phyloP scores from a whole-genome alignment of 2,797 vertebrate genomes.

The Gobio occitaniae region DNA sequence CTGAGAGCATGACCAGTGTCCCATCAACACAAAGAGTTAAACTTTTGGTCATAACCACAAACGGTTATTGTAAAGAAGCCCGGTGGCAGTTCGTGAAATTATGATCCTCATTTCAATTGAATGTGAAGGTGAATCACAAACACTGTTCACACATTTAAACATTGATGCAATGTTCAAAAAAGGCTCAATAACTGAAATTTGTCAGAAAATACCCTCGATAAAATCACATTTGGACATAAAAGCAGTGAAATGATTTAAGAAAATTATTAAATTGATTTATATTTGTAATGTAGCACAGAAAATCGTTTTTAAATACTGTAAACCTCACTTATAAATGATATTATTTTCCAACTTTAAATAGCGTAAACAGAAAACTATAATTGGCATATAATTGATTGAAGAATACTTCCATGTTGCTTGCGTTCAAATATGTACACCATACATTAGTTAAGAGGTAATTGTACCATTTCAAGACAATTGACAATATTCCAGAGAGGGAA shows the following conservation, averaged over 20 bases:
- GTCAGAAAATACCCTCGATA: not conserved
- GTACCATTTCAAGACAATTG: not conserved
- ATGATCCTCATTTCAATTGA: conserved; percentile 31
- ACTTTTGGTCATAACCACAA: conserved; percentile 54
- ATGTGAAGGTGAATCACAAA: not conserved
- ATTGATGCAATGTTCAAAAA: not conserved
- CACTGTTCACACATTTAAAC: not conserved
- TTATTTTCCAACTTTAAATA: not conserved
- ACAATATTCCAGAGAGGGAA: conserved; percentile 10
- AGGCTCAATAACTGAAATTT: not conserved
- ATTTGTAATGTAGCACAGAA: not conserved
- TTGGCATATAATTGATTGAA: not conserved
- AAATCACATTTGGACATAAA: not conserved
- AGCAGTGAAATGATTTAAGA: not conserved
- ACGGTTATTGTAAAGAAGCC: conserved; percentile 38
- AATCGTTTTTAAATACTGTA: not conserved
- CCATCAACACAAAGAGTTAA: conserved; percentile 48
- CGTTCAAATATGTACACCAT: not conserved
- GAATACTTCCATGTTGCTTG: not conserved
- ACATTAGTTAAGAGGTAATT: not conserved
- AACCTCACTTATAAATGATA: not conserved
- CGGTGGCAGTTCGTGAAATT: conserved; percentile 32
- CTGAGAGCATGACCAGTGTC: conserved; percentile 27
- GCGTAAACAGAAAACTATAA: not conserved
- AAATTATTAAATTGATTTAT: not conserved